Evolutionary conservation across 2,797 vertebrate species (phyloP), one percentile per base, ranked within the genome.

Genomic region (Varecia variegata): DNA sequence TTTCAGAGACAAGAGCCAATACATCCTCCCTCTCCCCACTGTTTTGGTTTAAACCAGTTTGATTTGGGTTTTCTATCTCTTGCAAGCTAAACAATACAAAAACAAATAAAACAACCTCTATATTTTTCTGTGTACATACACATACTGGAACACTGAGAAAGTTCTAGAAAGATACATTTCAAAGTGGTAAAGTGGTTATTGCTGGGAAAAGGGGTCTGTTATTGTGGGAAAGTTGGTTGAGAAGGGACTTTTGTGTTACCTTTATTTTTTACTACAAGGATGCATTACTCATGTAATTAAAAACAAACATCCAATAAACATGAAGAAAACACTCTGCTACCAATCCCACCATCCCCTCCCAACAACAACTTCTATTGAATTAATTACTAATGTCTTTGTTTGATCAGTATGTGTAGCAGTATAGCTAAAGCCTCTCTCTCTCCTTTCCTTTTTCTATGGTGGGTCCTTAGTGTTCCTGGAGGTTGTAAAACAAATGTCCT

Each of bases 11-110:
- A 77, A 73, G 45, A 47, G 54, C 27, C 38, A 54, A 79, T 54
- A 50, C 67, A 90, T 40, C 2, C 3, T 82, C 35, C n/a, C 2
- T 35, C 17, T 80, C 11, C 11, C 45, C 43, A 43, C n/a, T 70
- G 85, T 89, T 92, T 86, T 85, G 15, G 54, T 30, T 58, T 93
- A 70, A 65, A 43, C 17, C 45, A 62, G 40, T 94, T 96, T 71
- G 52, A 74, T 40, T 43, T 76, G 38, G 38, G 18, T 62, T 73
- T 95, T 76, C 43, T 76, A 38, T 71, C 77, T 65, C 80, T 97
- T 56, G 12, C 15, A 60, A 62, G 15, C 32, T 86, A 76, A 84
- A 76, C 5, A 82, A 56, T 17, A n/a, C 2, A 93, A 82, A 92
- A 88, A 74, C 3, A 65, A 65, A 74, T 6, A 65, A 65, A 93